phyloP scores from a whole-genome alignment of 2,888 invertebrate species.

The Tortrix viridana region DNA sequence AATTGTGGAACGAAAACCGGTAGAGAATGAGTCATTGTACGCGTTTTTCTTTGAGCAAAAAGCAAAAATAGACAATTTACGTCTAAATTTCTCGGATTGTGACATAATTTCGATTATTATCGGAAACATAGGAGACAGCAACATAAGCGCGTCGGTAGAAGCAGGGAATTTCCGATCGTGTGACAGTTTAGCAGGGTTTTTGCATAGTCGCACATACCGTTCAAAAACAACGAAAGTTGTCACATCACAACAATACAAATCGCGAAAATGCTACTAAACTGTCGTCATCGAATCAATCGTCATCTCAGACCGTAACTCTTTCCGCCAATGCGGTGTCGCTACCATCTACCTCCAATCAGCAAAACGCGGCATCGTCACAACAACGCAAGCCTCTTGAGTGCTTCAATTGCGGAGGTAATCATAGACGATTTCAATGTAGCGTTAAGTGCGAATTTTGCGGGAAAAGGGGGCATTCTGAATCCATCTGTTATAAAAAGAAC shows the following conservation, averaged over 20 bases:
- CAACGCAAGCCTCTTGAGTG: neutral
- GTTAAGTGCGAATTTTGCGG: constrained; percentile 2
- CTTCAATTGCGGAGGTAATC: constrained; percentile 4
- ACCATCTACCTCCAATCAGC: neutral
- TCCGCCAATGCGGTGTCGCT: neutral
- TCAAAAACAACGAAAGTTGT: neutral
- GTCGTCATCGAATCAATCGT: neutral
- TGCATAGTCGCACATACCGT: neutral
- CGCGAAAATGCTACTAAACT: constrained; percentile 1
- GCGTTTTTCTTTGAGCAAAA: no score
- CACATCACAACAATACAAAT: neutral
- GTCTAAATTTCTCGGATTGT: neutral
- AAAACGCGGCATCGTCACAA: neutral
- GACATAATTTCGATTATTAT: neutral
- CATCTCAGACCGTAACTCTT: neutral
- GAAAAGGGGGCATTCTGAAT: neutral
- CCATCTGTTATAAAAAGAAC: constrained; percentile 2
- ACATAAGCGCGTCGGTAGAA: constrained; percentile 1
- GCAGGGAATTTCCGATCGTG: constrained; percentile 1
- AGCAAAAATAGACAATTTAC: neutral
- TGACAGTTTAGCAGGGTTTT: constrained; percentile 1
- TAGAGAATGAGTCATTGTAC: constrained; percentile 1
- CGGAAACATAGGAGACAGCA: neutral
- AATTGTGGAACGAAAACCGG: neutral
- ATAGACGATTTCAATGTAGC: neutral